Base-by-base conservation (phyloP, 2,888 invertebrate species). In the Neoitamus cyanurus region DNA sequence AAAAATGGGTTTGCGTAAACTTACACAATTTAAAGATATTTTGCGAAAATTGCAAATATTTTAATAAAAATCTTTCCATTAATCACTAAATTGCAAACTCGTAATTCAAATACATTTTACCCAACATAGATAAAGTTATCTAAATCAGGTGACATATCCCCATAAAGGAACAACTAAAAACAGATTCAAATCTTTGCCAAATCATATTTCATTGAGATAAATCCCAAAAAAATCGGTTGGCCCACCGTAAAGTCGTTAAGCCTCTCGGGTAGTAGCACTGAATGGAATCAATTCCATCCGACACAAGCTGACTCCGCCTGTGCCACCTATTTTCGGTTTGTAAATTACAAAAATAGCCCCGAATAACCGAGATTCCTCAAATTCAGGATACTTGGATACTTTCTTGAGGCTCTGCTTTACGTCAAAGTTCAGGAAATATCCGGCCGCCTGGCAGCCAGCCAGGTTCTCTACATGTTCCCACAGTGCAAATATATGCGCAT, bases 401-500 rank as follows among this genome's bases (percentile, higher is more conserved):
- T 58, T 25, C 42, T 42, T 42, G 28, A 75, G 28, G 25, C 42
- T 75, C 73, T 73, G 36, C 15, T 13, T 42, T 42, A 75, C 75
- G 28, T 20, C 75, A 75, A 75, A 73, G 73, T 36, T 73, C 20
- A 73, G 20, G 36, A 73, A 73, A 75, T 28, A 75, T 42, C 75
- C 9, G 42, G 11, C 20, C 28, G 25, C 4, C 42, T 75, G 75
- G 75, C 42, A 42, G 25, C 6, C 11, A 5, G 37, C 75, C 75
- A 75, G 28, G 2, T 25, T 75, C 11, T 37, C 75, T 46, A 2
- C 25, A 30, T 36, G 77, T 77, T 37, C n/a, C n/a, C 15, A 48
- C 30, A 58, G 48, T 78, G 78, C 58, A 48, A 58, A 78, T 58
- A 58, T 78, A 58, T 31, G 78, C 48, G n/a, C 48, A 58, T 25